Evolutionary conservation across 2,888 invertebrate species (phyloP).

Genomic region (Stenotaenia linearis): DNA sequence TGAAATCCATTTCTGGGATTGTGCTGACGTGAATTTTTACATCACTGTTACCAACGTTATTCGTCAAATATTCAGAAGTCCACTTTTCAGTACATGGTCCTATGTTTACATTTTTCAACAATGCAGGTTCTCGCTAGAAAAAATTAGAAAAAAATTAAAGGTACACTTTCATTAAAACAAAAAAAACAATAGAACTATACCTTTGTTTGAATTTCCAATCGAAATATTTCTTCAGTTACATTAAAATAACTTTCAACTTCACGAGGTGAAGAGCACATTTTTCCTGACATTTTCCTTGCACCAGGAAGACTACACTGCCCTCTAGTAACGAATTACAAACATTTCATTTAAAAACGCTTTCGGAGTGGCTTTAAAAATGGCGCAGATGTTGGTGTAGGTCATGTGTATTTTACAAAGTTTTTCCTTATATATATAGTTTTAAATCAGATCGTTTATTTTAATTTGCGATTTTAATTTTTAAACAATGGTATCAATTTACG

Average conservation of each 20-base stretch:
- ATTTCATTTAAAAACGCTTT: not conserved
- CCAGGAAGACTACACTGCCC: not conserved
- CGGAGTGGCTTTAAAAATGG: not conserved
- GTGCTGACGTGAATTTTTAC: constrained; percentile 53
- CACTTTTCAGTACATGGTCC: constrained; percentile 50
- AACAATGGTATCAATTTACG: not conserved
- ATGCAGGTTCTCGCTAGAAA: constrained; percentile 44
- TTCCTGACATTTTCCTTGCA: too few species aligned
- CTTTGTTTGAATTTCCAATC: not conserved
- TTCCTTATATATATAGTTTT: not conserved
- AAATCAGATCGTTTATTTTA: not conserved
- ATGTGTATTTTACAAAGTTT: too few species aligned
- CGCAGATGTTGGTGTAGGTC: too few species aligned
- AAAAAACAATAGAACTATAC: not conserved
- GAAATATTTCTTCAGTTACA: not conserved
- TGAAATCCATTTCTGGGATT: constrained; percentile 50
- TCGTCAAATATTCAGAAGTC: constrained; percentile 50
- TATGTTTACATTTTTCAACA: constrained; percentile 49
- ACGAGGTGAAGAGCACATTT: not conserved
- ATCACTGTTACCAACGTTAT: constrained; percentile 44
- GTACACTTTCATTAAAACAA: not conserved
- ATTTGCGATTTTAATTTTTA: not conserved
- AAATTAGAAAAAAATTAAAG: not conserved
- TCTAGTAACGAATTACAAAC: not conserved
- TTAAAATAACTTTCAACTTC: not conserved